Evolutionary conservation across 1,140 invertebrate genomes (phyloP), one percentile per base, ranked within the genome.

Genomic region (Papilio aristodemus): DNA sequence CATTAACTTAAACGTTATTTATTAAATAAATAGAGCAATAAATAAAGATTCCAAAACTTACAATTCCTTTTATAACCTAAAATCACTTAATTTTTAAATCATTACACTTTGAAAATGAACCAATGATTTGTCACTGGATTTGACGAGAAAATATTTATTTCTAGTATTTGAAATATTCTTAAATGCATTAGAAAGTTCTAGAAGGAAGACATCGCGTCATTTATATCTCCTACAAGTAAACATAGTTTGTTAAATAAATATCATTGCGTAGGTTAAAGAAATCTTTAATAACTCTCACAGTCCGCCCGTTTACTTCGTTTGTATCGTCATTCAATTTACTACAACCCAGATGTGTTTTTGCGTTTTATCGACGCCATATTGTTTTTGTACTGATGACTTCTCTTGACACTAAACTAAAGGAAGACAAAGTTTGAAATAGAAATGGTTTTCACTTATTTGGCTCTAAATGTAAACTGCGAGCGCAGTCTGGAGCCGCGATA

Each of bases 1-100:
- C 78, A 59, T 43, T 54, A 64, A 50, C 71, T 71, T 74, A 75
- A 41, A 68, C 60, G 75, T n/a, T 78, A 77, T 37, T 57, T 63
- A 71, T 43, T 66, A 67, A 79, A 79, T 77, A 79, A 79, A 81
- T 80, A 82, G 68, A 79, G 39, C 11, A 66, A 82, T 80, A 77
- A 78, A 80, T 80, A 80, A 80, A 75, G 73, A 77, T 74, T 81
- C 76, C 59, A 71, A n/a, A 71, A 71, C 70, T 72, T 67, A 72
- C 19, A 43, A n/a, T 43, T 64, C 6, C 10, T 38, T 39, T 32
- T 32, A 32, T 63, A 43, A 41, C 68, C 70, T 74, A 72, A 73
- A 74, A 73, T 76, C 73, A 74, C 75, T 77, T 70, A 70, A 38
- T 22, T 70, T 50, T 66, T 71, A 71, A 68, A 62, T 32, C n/a